Evolutionary conservation across 1,140 invertebrate species (phyloP).

Genomic region (Heliconius congener): DNA sequence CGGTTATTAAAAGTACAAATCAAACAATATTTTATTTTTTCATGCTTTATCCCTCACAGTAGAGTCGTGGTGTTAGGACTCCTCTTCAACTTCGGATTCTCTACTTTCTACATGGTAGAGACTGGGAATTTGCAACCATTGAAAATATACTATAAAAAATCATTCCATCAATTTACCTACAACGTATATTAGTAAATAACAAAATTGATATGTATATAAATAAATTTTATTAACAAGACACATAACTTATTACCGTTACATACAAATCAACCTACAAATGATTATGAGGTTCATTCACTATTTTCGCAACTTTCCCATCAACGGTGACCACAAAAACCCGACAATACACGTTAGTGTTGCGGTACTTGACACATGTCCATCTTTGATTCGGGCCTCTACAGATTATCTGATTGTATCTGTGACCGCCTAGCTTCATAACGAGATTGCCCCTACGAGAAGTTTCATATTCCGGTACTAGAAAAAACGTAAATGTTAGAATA

Average conservation of each 20-base stretch:
- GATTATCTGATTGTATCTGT: slow-evolving; percentile 50
- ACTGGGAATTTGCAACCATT: too few relatives aligned
- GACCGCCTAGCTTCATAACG: slow-evolving; percentile 45
- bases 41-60: too few relatives aligned
- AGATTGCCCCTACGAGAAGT: slow-evolving; percentile 46
- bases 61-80: too few relatives aligned
- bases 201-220: not conserved
- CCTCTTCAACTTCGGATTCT: too few relatives aligned
- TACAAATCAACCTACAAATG: slow-evolving; percentile 29
- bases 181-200: not conserved
- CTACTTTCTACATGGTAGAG: too few relatives aligned
- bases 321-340: slow-evolving; percentile 40
- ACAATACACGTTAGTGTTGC: slow-evolving; percentile 32
- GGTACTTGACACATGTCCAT: slow-evolving; percentile 45
- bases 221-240: slow-evolving; percentile 4
- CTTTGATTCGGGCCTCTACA: slow-evolving; percentile 40
- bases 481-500: not conserved
- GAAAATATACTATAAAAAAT: too few relatives aligned
- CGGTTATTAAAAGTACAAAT: not conserved
- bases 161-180: too few relatives aligned
- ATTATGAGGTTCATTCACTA: slow-evolving; percentile 41
- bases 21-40: too few relatives aligned
- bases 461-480: slow-evolving; percentile 44
- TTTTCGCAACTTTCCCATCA: slow-evolving; percentile 39
- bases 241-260: not conserved